phyloP scores from a whole-genome alignment of 1,140 invertebrate genomes.

The Gryon sp. region DNA sequence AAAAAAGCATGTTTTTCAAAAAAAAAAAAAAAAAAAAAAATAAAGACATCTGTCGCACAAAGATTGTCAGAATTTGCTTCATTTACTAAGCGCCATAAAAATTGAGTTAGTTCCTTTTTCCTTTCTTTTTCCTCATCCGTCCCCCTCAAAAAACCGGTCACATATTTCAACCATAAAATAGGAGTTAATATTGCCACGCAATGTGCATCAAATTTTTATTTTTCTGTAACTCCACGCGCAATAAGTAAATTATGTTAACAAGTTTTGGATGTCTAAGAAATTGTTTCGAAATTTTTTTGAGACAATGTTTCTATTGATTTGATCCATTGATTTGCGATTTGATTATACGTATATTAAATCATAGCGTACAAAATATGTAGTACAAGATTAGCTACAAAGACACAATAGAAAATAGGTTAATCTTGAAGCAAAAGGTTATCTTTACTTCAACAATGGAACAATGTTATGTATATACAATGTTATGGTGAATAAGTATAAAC shows the following conservation, averaged over 20 bases:
- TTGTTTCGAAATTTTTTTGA: too few relatives aligned
- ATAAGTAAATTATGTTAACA: not conserved
- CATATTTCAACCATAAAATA: constrained; percentile 39
- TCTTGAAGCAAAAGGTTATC: constrained; percentile 16
- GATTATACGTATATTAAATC: too few relatives aligned
- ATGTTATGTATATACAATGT: too few relatives aligned
- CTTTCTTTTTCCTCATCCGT: too few relatives aligned
- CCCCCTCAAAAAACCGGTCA: constrained; percentile 37
- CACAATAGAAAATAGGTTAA: constrained; percentile 14
- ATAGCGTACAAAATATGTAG: too few relatives aligned
- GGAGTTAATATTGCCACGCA: not conserved
- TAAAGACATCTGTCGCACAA: constrained; percentile 4
- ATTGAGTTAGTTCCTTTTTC: constrained; percentile 11
- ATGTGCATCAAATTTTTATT: constrained; percentile 1
- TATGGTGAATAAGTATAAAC: too few relatives aligned
- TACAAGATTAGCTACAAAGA: not conserved
- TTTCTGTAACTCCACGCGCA: not conserved
- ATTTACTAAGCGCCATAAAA: too few relatives aligned
- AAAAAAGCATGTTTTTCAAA: too few relatives aligned
- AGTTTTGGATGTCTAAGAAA: too few relatives aligned
- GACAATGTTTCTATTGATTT: too few relatives aligned
- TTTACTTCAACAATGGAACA: constrained; percentile 7
- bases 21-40: too few relatives aligned
- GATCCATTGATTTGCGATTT: too few relatives aligned
- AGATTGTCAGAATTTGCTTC: constrained; percentile 16